Evolutionary conservation across 2,113 vertebrate species (phyloP).

Genomic region (Cyphomyrus discorhynchus): DNA sequence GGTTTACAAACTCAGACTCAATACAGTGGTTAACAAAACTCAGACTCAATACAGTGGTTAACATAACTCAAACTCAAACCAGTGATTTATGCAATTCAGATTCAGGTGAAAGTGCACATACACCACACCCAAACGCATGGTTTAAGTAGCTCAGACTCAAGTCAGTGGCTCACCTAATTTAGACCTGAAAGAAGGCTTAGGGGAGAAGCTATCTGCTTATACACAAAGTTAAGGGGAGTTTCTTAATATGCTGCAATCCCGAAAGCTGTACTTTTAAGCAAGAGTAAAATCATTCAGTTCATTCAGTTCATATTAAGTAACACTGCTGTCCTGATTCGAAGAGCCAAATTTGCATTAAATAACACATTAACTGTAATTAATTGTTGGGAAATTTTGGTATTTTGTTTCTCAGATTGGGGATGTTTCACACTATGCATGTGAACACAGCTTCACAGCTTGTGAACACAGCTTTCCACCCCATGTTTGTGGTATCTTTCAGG

Average conservation of each 20-base stretch:
- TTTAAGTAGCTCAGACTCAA: neutral
- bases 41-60: neutral
- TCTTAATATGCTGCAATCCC: neutral
- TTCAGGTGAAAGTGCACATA: neutral
- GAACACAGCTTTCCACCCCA: neutral
- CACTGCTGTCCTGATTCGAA: neutral
- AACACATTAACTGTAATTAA: neutral
- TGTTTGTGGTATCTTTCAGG: slow-evolving; percentile 11
- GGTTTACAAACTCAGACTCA: neutral
- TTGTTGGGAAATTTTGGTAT: too few relatives aligned
- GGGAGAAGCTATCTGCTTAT: neutral
- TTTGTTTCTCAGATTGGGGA: neutral
- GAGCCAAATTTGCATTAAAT: neutral
- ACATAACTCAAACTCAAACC: neutral
- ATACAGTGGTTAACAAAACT: neutral
- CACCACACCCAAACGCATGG: neutral
- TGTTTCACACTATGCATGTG: neutral
- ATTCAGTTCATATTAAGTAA: neutral
- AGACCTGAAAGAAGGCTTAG: neutral
- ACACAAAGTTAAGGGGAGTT: neutral
- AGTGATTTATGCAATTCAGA: neutral
- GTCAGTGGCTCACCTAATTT: too few relatives aligned
- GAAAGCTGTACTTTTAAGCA: neutral
- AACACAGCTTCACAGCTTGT: neutral
- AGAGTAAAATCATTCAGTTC: neutral